A percentile compares a stretch with the other conserved stretches of the same genome.
These are phyloP conservation scores for Dipodomys ordii DNA, from an alignment of 2,113 vertebrate genomes.

Conservation along the genomic window DNA sequence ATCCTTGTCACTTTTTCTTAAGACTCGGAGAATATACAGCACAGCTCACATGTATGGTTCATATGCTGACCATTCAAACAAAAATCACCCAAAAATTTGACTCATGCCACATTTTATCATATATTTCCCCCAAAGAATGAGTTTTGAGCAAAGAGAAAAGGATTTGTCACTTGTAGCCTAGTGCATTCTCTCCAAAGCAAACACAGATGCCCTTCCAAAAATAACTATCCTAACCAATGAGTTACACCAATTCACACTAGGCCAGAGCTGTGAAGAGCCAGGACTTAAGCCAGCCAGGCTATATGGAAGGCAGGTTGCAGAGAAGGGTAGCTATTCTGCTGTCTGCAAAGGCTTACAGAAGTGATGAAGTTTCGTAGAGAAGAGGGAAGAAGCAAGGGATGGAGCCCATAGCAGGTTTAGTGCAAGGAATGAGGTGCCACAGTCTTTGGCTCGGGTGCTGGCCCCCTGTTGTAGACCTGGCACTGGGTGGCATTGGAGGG, in stretches of 20 bases:
- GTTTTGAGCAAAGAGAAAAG: conserved; percentile 56
- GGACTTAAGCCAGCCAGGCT: fast-evolving
- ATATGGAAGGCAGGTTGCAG: not conserved
- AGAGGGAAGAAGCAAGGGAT: not conserved
- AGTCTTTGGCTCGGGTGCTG: not conserved
- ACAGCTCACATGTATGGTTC: not conserved
- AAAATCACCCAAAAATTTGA: not conserved
- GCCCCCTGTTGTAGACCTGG: not conserved
- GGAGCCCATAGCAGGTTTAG: not conserved
- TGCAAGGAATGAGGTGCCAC: not conserved
- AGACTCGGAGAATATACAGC: not conserved
- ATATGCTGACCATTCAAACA: not conserved
- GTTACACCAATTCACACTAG: not conserved
- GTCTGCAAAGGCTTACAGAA: conserved; percentile 11
- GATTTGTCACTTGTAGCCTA: conserved; percentile 34
- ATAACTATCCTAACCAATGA: not conserved
- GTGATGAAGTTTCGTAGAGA: not conserved
- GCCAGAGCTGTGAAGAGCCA: conserved; percentile 10
- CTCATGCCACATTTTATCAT: conserved; percentile 18
- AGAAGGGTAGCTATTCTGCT: not conserved
- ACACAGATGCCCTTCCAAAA: conserved; percentile 56
- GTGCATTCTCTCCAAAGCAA: conserved; percentile 58
- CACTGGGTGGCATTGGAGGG: not conserved
- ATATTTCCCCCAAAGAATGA: conserved; percentile 39
- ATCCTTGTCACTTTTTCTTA: not conserved